Evolutionary conservation across 2,113 vertebrate species (phyloP).

Genomic region (Elanoides forficatus): DNA sequence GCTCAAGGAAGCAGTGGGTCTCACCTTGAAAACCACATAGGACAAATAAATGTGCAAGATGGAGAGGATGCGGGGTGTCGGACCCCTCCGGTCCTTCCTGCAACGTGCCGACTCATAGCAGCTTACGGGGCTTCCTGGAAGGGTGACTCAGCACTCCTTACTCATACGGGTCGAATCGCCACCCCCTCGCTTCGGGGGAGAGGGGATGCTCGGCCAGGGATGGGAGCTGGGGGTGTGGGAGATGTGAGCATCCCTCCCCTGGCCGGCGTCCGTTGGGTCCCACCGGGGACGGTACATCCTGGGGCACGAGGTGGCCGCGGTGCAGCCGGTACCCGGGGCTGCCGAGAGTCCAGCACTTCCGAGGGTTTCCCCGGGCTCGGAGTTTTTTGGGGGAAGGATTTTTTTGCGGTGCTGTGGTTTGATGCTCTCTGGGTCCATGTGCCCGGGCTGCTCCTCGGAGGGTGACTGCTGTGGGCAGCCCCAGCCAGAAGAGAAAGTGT

Average conservation of each 20-base stretch:
- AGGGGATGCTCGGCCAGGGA: background rate
- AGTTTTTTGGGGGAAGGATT: background rate
- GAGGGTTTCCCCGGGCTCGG: rapidly evolving
- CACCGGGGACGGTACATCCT: rapidly evolving
- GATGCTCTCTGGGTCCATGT: rapidly evolving
- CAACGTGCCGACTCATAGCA: background rate
- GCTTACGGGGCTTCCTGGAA: slow-evolving; percentile 22
- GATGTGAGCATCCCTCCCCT: background rate
- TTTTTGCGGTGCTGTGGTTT: background rate
- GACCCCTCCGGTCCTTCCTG: background rate
- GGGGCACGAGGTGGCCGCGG: rapidly evolving
- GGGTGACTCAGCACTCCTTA: slow-evolving; percentile 50
- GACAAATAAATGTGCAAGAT: rapidly evolving
- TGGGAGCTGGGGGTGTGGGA: rapidly evolving
- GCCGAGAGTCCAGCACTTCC: rapidly evolving
- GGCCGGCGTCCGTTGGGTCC: rapidly evolving
- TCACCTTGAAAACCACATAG: background rate
- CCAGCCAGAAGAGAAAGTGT: background rate
- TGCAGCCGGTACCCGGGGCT: rapidly evolving
- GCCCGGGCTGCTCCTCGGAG: background rate
- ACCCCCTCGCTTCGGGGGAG: background rate
- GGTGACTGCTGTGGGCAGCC: background rate
- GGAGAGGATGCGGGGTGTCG: background rate
- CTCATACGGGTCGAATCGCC: background rate
- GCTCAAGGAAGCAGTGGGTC: rapidly evolving